These are phyloP conservation scores for Australoheros scitulus DNA, from an alignment of 2,113 vertebrate genomes.

Conservation along the genomic window DNA sequence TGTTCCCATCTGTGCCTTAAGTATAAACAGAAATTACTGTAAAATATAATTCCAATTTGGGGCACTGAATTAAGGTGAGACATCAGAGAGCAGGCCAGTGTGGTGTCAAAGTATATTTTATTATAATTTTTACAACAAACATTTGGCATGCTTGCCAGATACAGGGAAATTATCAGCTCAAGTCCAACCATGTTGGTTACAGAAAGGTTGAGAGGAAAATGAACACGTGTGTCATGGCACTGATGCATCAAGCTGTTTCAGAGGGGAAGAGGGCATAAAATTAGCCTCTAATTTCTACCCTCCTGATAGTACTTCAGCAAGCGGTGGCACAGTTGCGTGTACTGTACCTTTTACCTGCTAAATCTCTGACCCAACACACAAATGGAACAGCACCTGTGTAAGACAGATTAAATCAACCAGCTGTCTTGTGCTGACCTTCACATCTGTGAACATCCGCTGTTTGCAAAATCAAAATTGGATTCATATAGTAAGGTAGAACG, in stretches of 20 bases:
- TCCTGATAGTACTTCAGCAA: not conserved
- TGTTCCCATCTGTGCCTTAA: too few species aligned
- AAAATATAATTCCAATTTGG: not conserved
- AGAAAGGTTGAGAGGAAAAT: not conserved
- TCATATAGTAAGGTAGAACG: slow-evolving; percentile 60
- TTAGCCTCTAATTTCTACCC: not conserved
- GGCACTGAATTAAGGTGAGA: not conserved
- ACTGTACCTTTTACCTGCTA: not conserved
- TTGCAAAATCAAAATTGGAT: slow-evolving; percentile 52
- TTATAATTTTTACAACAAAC: not conserved
- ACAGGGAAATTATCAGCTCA: not conserved
- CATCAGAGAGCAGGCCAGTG: not conserved
- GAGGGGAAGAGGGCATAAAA: slow-evolving; percentile 9
- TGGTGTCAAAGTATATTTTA: not conserved
- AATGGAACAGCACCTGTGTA: not conserved
- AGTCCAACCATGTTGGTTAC: not conserved
- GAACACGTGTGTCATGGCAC: not conserved
- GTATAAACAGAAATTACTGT: not conserved
- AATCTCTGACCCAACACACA: not conserved
- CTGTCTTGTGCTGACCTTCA: slow-evolving; percentile 49
- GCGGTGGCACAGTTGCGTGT: not conserved
- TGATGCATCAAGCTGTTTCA: not conserved
- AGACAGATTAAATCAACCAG: slow-evolving; percentile 36
- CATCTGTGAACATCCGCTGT: slow-evolving; percentile 14
- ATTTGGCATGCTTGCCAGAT: not conserved